Conservation (phyloP, 2,797 vertebrate species). For the Bothrops alternatus region DNA sequence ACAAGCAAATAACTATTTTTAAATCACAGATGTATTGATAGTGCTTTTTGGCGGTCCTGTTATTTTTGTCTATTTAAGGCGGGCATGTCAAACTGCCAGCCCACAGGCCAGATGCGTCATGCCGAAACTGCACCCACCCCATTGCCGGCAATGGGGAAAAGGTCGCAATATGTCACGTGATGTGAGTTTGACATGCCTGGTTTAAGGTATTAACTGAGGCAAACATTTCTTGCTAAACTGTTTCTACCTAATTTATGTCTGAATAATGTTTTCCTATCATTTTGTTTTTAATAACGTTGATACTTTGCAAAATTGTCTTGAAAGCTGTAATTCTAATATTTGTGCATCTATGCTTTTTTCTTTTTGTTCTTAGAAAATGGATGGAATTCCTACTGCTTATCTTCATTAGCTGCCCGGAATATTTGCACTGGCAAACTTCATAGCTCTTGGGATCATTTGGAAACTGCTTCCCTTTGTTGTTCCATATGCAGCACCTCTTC, state of each 20-base stretch:
- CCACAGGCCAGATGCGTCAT: too few relatives aligned
- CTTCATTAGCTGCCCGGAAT: slow-evolving; percentile 73
- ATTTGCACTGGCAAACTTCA: slow-evolving; percentile 62
- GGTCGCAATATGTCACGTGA: too few relatives aligned
- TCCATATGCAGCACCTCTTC: slow-evolving; percentile 62
- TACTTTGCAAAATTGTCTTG: not conserved
- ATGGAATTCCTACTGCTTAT: slow-evolving; percentile 71
- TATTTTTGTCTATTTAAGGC: not conserved
- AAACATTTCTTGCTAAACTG: not conserved
- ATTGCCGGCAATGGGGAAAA: too few relatives aligned
- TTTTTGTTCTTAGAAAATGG: slow-evolving; percentile 65
- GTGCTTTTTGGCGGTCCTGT: not conserved
- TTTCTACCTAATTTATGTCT: not conserved
- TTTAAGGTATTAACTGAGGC: not conserved
- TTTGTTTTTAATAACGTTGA: not conserved
- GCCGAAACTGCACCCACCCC: too few relatives aligned
- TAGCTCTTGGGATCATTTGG: slow-evolving; percentile 30
- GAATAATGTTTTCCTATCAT: not conserved
- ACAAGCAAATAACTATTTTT: not conserved
- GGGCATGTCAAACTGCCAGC: too few relatives aligned
- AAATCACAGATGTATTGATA: not conserved
- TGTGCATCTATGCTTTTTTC: not conserved
- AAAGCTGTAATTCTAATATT: not conserved
- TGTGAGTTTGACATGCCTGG: too few relatives aligned
- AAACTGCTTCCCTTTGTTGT: slow-evolving; percentile 41